Evolutionary conservation across 2,113 vertebrate genomes (phyloP).

Genomic region (Apodemus speciosus): DNA sequence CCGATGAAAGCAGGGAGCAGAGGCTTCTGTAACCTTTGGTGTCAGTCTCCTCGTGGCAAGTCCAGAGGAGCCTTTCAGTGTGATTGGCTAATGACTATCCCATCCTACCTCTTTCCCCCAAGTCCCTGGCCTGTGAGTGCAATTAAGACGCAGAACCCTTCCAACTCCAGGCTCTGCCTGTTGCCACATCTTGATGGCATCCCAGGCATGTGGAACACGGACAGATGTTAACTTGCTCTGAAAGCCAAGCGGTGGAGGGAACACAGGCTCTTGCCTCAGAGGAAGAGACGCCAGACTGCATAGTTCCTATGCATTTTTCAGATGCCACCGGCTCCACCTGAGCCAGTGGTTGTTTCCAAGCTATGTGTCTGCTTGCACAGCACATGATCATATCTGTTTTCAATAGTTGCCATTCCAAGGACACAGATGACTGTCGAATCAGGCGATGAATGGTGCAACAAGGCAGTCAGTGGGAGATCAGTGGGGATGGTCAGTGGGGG

Average conservation of each 20-base stretch:
- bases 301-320: slow-evolving; percentile 65
- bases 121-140: background rate
- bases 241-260: slow-evolving; percentile 24
- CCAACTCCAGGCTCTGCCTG: background rate
- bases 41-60: background rate
- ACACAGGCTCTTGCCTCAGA: slow-evolving; percentile 45
- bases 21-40: background rate
- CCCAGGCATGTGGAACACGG: slow-evolving; percentile 21
- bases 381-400: slow-evolving; percentile 45
- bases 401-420: background rate
- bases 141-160: background rate
- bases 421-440: background rate
- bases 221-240: slow-evolving; percentile 62
- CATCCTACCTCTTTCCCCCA: background rate
- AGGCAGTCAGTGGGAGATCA: background rate
- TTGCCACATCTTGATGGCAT: slow-evolving; percentile 15
- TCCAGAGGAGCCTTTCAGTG: background rate
- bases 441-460: slow-evolving; percentile 17
- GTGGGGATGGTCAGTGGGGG: background rate
- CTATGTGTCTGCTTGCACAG: slow-evolving; percentile 9
- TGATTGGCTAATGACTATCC: no score
- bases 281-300: background rate
- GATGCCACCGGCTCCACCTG: background rate
- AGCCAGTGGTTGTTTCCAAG: slow-evolving; percentile 35
- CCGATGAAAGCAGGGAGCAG: background rate